Evolutionary conservation across 2,797 vertebrate genomes (phyloP).

Genomic region (Chloroceryle amazona): DNA sequence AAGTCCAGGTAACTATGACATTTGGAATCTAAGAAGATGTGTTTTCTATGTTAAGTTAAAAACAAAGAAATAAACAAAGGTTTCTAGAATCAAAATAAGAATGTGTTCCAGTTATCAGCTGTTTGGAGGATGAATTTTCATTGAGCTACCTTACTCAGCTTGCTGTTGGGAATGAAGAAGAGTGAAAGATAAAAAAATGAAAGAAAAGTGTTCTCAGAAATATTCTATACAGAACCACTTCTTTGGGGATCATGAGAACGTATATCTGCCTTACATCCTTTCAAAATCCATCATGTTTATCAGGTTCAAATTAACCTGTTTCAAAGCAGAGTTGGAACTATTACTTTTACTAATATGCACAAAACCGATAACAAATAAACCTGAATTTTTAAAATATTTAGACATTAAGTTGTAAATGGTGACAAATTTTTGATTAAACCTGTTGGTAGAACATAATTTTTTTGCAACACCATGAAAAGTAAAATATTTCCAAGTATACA

Average conservation of each 20-base stretch:
- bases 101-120: not conserved
- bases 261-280: not conserved
- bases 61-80: not conserved
- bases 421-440: not conserved
- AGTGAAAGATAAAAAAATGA: not conserved
- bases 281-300: not conserved
- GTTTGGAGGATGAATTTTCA: not conserved
- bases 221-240: not conserved
- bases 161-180: not conserved
- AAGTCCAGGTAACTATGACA: slow-evolving; percentile 9
- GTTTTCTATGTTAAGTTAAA: not conserved
- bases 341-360: not conserved
- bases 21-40: not conserved
- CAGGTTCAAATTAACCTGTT: not conserved
- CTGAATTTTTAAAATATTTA: not conserved
- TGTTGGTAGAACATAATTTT: not conserved
- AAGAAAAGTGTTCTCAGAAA: not conserved
- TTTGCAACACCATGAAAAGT: not conserved
- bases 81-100: not conserved
- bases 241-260: not conserved
- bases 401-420: not conserved
- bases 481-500: not conserved
- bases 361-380: not conserved
- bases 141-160: not conserved
- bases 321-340: not conserved